Percentiles rank a stretch among this genome's conserved stretches.
phyloP scores from a whole-genome alignment of 2,113 vertebrate species.

The Uropsilus gracilis region DNA sequence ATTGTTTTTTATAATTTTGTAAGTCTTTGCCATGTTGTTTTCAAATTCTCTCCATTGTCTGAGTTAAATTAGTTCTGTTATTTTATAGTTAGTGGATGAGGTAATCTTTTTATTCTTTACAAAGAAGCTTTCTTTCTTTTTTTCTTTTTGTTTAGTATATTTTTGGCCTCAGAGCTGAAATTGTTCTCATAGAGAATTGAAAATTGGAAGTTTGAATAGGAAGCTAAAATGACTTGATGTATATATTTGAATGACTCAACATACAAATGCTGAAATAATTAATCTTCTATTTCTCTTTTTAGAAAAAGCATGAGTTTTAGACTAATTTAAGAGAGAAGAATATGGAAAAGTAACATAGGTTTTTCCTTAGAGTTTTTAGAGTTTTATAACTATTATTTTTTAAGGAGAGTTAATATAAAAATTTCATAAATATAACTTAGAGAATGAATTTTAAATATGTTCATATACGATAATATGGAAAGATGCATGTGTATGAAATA shows the following conservation, averaged over 20 bases:
- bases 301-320: neutral
- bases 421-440: neutral
- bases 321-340: neutral
- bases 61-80: constrained; percentile 23
- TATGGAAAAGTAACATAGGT: neutral
- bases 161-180: neutral
- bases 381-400: neutral
- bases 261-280: constrained; percentile 12
- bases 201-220: neutral
- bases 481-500: neutral
- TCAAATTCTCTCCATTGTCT: neutral
- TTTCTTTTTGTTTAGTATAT: neutral
- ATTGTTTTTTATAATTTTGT: neutral
- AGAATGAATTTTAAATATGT: neutral
- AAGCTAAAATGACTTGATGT: constrained; percentile 27
- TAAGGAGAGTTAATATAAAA: neutral
- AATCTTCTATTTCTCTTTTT: neutral
- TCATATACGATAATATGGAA: neutral
- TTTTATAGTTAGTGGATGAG: constrained; percentile 16
- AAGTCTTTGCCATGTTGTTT: neutral
- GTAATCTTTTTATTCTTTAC: constrained; percentile 29
- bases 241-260: neutral
- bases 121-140: constrained; percentile 7
- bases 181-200: constrained; percentile 13
- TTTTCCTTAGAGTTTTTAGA: neutral